Base-by-base conservation (phyloP, 1,140 invertebrate species). In the Sarcophaga bullata region DNA sequence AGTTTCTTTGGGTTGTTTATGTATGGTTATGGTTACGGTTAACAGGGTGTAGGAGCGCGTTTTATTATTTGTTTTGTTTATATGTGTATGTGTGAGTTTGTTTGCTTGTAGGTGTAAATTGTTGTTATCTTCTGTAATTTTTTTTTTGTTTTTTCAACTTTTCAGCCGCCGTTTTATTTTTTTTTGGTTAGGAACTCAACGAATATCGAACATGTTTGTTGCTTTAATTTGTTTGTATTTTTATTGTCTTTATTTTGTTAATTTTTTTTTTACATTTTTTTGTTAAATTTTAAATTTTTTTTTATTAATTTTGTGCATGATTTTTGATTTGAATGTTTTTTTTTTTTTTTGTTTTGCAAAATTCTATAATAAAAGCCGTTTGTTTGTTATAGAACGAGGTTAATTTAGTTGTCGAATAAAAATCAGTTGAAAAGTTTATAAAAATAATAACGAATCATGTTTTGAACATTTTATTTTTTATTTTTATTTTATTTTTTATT, bases 161-260 rank as follows among this genome's bases (percentile, higher is more conserved):
- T 76, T 76, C 73, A 76, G 73, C 73, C 73, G 48, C 25, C 25
- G 25, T 37, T 37, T 37, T 37, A 37, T 37, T 37, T 37, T 37
- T 76, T 15, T 49, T 15, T 76, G n/a, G 48, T 49, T 76, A 76
- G 73, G 73, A 76, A 76, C 73, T 76, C 73, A 76, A 50, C 73
- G 73, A 50, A 76, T 76, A 76, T 76, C 73, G 73, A 76, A 76
- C 73, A 76, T 76, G 6, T 76, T 76, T 15, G 47, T 76, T 76
- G 47, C 15, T 76, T 19, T 49, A 49, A 9, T 76, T 49, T 76
- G 47, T 76, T 49, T 47, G 17, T 76, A 17, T 49, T 76, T 49
- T 76, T 76, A 76, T 73, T 73, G 37, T 76, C 48, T 47, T 75
- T 75, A 37, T 73, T 6, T 37, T 37, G 25, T 37, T 37, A 37